phyloP scores from a whole-genome alignment of 2,797 vertebrate genomes.

The Morus bassanus region DNA sequence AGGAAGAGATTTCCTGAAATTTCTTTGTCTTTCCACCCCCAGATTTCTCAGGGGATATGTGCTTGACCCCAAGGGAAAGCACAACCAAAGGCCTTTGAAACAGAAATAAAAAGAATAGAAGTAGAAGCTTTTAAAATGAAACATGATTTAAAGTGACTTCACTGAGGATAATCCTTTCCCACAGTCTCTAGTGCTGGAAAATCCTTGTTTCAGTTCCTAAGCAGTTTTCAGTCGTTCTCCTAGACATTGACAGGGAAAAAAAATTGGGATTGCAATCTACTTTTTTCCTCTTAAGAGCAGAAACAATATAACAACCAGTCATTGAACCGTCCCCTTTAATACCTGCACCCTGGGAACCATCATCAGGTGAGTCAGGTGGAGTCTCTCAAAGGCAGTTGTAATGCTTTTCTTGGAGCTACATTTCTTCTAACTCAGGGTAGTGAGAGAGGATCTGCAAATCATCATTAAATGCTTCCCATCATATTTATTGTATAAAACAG shows the following conservation, averaged over 20 bases:
- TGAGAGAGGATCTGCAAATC: not conserved
- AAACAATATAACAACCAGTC: not conserved
- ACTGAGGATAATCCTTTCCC: conserved; percentile 47
- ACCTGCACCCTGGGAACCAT: not conserved
- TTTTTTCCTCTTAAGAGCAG: not conserved
- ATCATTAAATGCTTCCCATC: not conserved
- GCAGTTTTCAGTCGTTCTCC: not conserved
- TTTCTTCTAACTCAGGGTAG: not conserved
- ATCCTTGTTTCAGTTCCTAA: conserved; percentile 15
- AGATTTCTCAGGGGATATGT: conserved; percentile 48
- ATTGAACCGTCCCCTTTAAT: not conserved
- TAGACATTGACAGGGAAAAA: not conserved
- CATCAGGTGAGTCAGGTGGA: not conserved
- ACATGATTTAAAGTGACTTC: conserved; percentile 15
- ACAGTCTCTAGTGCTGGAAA: conserved; percentile 37
- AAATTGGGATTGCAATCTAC: not conserved
- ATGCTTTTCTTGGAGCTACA: not conserved
- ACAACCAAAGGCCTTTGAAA: conserved; percentile 4
- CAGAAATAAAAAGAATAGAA: conserved; percentile 23
- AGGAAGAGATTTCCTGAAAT: conserved; percentile 45
- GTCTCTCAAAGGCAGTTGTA: not conserved
- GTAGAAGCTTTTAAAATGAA: conserved; percentile 17
- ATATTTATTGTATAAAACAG: not conserved
- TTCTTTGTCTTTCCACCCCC: conserved; percentile 34
- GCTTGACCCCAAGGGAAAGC: conserved; percentile 14